phyloP scores from a whole-genome alignment of 2,888 invertebrate genomes.

The Pegoplata infirma region DNA sequence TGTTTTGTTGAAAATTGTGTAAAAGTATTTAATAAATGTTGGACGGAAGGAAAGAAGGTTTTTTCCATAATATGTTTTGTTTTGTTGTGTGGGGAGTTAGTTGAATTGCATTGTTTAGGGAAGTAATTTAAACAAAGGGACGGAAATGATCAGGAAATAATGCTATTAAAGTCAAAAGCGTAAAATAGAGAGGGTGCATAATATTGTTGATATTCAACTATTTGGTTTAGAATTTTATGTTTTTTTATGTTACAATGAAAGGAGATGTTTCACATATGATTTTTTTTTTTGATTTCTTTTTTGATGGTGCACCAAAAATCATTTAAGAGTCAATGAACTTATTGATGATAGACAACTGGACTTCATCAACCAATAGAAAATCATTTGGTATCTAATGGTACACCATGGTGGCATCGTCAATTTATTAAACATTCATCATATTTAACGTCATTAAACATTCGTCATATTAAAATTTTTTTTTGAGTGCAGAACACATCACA shows the following conservation, averaged over 20 bases:
- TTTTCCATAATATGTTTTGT: slow-evolving; percentile 25
- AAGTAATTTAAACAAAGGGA: slow-evolving; percentile 53
- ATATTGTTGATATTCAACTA: slow-evolving; percentile 28
- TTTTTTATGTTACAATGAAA: not conserved
- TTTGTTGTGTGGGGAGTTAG: slow-evolving; percentile 21
- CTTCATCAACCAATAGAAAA: too few relatives aligned
- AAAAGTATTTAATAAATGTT: slow-evolving; percentile 11
- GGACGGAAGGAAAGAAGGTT: slow-evolving; percentile 31
- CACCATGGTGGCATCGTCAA: too few relatives aligned
- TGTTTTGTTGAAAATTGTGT: slow-evolving; percentile 1
- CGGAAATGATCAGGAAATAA: slow-evolving; percentile 65
- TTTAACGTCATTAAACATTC: too few relatives aligned
- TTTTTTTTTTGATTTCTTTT: not conserved
- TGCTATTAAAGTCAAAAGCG: slow-evolving; percentile 57
- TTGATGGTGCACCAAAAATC: not conserved
- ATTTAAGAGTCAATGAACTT: not conserved
- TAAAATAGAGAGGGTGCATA: slow-evolving; percentile 59
- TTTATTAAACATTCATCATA: too few relatives aligned
- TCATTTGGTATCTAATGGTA: too few relatives aligned
- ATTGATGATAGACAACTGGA: too few relatives aligned
- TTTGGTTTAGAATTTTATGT: slow-evolving; percentile 23
- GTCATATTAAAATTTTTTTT: too few relatives aligned
- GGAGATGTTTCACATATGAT: not conserved
- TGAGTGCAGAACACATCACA: too few relatives aligned
- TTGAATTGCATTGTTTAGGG: slow-evolving; percentile 41